phyloP scores from a whole-genome alignment of 2,113 vertebrate genomes.

The Paratilapia polleni region DNA sequence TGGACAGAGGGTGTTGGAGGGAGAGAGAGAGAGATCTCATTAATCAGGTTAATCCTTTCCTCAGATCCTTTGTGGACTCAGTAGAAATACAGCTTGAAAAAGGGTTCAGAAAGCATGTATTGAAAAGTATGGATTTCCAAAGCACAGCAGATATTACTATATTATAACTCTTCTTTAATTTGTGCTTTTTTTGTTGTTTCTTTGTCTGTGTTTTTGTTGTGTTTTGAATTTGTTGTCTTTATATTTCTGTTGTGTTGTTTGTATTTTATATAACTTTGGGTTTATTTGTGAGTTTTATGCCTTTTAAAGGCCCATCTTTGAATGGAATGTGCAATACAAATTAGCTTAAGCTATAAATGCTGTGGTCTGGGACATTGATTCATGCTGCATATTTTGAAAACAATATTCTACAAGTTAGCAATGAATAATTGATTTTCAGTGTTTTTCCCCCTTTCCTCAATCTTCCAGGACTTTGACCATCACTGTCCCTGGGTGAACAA shows the following conservation, averaged over 20 bases:
- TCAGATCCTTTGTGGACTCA: slow-evolving; percentile 56
- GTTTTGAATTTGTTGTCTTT: not conserved
- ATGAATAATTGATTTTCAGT: not conserved
- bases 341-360: not conserved
- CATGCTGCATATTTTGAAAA: not conserved
- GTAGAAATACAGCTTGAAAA: slow-evolving; percentile 58
- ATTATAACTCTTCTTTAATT: not conserved
- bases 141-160: not conserved
- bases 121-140: slow-evolving; percentile 43
- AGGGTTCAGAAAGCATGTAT: slow-evolving; percentile 12
- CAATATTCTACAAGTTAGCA: not conserved
- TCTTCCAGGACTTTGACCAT: slow-evolving; percentile 94
- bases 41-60: slow-evolving; percentile 76
- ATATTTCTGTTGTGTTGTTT: not conserved
- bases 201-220: not conserved
- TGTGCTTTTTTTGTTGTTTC: not conserved
- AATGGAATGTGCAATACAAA: not conserved
- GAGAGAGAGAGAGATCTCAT: slow-evolving; percentile 58
- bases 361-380: not conserved
- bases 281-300: not conserved
- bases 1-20: slow-evolving; percentile 45
- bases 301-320: not conserved
- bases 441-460: not conserved
- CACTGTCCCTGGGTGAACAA: slow-evolving; percentile 92
- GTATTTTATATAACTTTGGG: not conserved